Base-by-base conservation (phyloP, 2,888 invertebrate species). In the Diplazon laetatorius region DNA sequence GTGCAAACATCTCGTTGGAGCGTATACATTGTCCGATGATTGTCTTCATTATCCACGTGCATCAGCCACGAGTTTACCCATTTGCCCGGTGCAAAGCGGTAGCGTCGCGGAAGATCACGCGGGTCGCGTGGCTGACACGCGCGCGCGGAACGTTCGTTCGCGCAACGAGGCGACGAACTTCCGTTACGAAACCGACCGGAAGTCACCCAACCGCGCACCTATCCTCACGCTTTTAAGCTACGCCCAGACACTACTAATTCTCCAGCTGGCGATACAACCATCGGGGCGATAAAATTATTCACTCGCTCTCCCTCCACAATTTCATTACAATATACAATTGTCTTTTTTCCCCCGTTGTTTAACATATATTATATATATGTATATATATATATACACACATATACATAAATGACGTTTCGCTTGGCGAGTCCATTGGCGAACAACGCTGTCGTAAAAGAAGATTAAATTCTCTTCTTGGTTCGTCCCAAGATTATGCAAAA, bases 111-210 rank as follows among this genome's bases (percentile, higher is more conserved):
- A 57, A 74, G 71, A 78, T 57, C 50, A 72, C 59, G 60, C 55
- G 79, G 57, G 86, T 85, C 89, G 89, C 86, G 89, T 89, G 89
- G 83, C 87, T 18, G 87, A 76, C 89, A 89, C 89, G 89, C 87
- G 89, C 79, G 76, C 39, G 48, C 42, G 25, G 44, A 25, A 12
- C 52, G 22, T 9, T 20, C 9, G 50, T 6, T 30, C 37, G 20
- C 55, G n/a, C n/a, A n/a, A n/a, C 48, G 20, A 82, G 82, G 83
- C 82, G 85, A 88, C 88, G 85, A n/a, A 88, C 86, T 87, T 89
- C 88, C 88, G 85, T 66, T 80, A 62, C 65, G 62, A 35, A n/a
- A 50, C 65, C 25, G 46, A 59, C 68, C 69, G 77, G 73, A 73
- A 78, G 73, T 78, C 10, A 1, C 66, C 59, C 18, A 12, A 50